phyloP scores from a whole-genome alignment of 2,888 invertebrate species.

The Eurytoma adleriae region DNA sequence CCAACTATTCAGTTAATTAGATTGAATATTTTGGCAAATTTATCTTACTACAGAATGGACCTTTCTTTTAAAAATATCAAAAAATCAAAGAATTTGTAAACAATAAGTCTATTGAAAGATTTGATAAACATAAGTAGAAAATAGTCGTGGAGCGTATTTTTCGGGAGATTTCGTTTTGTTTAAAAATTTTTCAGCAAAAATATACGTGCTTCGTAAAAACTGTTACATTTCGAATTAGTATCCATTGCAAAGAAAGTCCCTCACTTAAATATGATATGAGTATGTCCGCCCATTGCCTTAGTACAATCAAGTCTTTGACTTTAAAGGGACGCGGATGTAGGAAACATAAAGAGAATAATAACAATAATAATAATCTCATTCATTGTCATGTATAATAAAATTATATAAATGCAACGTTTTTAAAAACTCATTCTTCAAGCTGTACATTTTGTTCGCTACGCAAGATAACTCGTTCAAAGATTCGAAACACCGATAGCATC shows the following conservation, averaged over 20 bases:
- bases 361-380: conserved; percentile 50
- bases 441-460: conserved; percentile 33
- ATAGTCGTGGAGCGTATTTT: conserved; percentile 8
- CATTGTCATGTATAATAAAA: conserved; percentile 43
- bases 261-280: conserved; percentile 72
- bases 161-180: conserved; percentile 24
- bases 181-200: conserved; percentile 42
- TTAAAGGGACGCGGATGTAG: conserved; percentile 55
- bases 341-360: conserved; percentile 58
- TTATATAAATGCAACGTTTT: conserved; percentile 31
- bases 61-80: no score
- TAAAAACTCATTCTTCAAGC: conserved; percentile 30
- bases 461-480: conserved; percentile 3
- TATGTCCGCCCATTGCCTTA: conserved; percentile 73
- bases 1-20: no score
- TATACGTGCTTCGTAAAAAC: conserved; percentile 31
- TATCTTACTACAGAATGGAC: no score
- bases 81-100: no score
- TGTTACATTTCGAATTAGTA: conserved; percentile 57
- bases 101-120: no score
- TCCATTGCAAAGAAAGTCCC: conserved; percentile 66
- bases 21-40: no score
- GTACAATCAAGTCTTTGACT: conserved; percentile 44
- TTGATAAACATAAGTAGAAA: no score
- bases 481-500: conserved; percentile 20